Evolutionary conservation across 2,113 vertebrate species (phyloP).

Genomic region (Cinclus mexicanus): DNA sequence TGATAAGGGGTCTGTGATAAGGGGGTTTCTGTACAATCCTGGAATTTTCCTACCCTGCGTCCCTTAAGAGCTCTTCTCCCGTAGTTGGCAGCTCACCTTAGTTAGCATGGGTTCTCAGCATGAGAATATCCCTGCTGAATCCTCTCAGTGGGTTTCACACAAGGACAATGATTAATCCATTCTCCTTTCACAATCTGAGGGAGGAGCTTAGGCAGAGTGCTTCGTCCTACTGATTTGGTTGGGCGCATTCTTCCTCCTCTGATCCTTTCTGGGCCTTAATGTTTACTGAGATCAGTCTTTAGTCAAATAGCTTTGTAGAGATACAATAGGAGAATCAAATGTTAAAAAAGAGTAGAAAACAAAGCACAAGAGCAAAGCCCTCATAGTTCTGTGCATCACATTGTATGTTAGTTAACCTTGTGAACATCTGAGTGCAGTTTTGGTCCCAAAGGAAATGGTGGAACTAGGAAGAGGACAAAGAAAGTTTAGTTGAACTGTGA

Average conservation of each 20-base stretch:
- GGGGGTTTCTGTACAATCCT: background rate
- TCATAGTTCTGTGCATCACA: background rate
- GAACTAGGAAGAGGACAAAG: background rate
- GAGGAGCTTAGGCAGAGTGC: background rate
- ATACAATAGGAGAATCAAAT: background rate
- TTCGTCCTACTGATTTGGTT: background rate
- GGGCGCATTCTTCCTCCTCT: background rate
- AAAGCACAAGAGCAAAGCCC: background rate
- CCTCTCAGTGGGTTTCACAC: background rate
- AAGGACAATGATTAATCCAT: background rate
- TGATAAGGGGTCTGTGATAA: background rate
- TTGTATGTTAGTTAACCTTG: background rate
- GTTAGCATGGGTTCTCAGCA: background rate
- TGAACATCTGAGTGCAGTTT: background rate
- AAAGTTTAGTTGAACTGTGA: background rate
- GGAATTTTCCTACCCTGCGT: background rate
- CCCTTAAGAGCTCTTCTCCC: rapidly evolving
- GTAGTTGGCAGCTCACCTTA: background rate
- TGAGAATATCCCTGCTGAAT: background rate
- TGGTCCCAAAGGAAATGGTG: background rate
- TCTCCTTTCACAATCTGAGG: background rate
- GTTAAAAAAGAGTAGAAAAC: background rate
- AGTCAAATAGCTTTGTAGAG: background rate
- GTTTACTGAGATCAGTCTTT: background rate
- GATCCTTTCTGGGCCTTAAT: background rate